Evolutionary conservation across 2,888 invertebrate genomes (phyloP).

Genomic region (Sclerodermus sp.): DNA sequence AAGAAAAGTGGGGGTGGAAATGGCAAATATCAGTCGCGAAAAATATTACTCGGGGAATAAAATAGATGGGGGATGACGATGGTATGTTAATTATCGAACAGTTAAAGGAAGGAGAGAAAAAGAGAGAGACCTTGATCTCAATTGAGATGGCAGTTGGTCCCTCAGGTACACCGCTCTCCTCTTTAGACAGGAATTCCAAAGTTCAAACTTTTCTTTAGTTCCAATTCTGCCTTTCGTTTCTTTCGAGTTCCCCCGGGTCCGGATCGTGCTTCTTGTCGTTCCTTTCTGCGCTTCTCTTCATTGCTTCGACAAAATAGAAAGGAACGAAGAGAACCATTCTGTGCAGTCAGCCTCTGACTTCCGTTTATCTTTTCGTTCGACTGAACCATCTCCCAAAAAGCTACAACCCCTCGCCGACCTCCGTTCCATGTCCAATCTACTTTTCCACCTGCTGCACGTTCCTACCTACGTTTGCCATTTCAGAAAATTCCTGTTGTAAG

Average conservation of each 20-base stretch:
- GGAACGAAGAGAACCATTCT: slow-evolving; percentile 19
- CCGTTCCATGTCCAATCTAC: slow-evolving; percentile 38
- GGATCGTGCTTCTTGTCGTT: slow-evolving; percentile 7
- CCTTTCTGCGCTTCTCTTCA: slow-evolving; percentile 8
- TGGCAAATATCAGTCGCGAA: no score
- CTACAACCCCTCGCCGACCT: slow-evolving; percentile 11
- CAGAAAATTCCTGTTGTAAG: slow-evolving; percentile 27
- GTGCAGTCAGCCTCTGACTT: slow-evolving; percentile 20
- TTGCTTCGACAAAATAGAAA: slow-evolving; percentile 19
- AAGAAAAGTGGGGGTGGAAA: slow-evolving; percentile 19
- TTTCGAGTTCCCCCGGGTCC: slow-evolving; percentile 10
- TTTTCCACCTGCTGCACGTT: slow-evolving; percentile 38
- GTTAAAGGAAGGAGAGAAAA: background rate
- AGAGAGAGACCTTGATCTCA: no score
- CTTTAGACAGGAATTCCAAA: slow-evolving; percentile 10
- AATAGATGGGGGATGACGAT: no score
- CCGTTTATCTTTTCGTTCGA: slow-evolving; percentile 27
- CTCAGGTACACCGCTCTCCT: slow-evolving; percentile 4
- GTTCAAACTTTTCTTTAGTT: background rate
- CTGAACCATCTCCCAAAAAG: slow-evolving; percentile 16
- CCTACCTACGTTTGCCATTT: slow-evolving; percentile 11
- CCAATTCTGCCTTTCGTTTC: background rate
- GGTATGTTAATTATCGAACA: no score
- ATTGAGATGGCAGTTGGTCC: slow-evolving; percentile 5
- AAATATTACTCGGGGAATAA: no score